Conservation (phyloP, 2,888 invertebrate genomes). For the Oscheius sp. region DNA sequence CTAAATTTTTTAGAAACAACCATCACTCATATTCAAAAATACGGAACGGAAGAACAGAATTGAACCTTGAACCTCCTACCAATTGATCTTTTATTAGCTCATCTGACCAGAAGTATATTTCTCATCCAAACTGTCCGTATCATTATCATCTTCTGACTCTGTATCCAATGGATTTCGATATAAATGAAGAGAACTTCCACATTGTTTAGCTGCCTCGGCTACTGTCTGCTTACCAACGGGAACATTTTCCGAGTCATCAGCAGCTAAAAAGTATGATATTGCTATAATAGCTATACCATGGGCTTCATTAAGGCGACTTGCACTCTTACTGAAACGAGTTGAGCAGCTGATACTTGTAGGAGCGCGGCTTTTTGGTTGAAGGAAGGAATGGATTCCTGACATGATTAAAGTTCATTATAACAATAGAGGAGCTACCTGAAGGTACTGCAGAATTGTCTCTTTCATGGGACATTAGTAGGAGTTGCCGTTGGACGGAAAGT, state of each 20-base stretch:
- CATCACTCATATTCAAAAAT: no score
- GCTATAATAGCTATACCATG: conserved; percentile 4
- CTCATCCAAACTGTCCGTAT: conserved; percentile 25
- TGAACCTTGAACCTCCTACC: no score
- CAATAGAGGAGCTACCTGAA: conserved; percentile 48
- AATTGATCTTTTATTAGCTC: neutral
- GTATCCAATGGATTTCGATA: conserved; percentile 61
- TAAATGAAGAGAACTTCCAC: conserved; percentile 49
- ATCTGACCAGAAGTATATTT: neutral
- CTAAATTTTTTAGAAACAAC: no score
- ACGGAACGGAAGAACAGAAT: no score
- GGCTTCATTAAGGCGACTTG: conserved; percentile 46
- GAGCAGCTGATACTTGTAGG: conserved; percentile 36
- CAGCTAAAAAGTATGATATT: conserved; percentile 3
- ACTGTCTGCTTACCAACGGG: conserved; percentile 70
- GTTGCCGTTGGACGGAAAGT: conserved; percentile 67
- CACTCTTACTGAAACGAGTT: conserved; percentile 49
- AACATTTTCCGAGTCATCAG: conserved; percentile 24
- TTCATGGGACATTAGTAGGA: conserved; percentile 60
- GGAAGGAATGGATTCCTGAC: conserved; percentile 53
- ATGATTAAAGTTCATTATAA: neutral
- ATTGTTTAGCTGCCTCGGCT: conserved; percentile 62
- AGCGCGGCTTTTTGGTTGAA: conserved; percentile 49
- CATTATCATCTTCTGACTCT: conserved; percentile 54
- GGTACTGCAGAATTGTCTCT: conserved; percentile 42